A percentile compares a stretch with the other conserved stretches of the same genome.
These are phyloP conservation scores for Vulpes vulpes DNA, from an alignment of 2,113 vertebrate genomes.

Conservation along the genomic window DNA sequence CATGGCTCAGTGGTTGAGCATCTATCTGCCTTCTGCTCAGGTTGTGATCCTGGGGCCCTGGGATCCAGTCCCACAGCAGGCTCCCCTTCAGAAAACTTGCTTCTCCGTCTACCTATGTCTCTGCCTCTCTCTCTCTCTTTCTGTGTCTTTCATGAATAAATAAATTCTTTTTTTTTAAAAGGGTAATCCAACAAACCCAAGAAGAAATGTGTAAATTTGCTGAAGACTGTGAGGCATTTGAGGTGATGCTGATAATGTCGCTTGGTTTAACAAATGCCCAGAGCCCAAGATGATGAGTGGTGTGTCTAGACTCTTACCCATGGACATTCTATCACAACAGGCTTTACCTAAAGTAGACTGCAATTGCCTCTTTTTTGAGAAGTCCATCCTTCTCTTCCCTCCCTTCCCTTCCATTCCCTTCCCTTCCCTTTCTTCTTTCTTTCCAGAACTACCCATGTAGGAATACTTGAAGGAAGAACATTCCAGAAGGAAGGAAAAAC, in stretches of 20 bases:
- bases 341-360: not conserved
- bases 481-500: not conserved
- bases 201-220: not conserved
- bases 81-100: no score
- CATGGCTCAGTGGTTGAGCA: no score
- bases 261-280: not conserved
- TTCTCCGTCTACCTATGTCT: no score
- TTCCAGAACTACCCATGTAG: not conserved
- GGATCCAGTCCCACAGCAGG: no score
- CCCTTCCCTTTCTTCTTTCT: not conserved
- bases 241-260: not conserved
- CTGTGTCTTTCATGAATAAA: no score
- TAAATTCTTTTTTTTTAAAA: no score
- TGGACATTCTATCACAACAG: not conserved
- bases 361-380: not conserved
- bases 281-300: not conserved
- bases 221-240: not conserved
- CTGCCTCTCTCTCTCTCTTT: no score
- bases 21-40: no score
- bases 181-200: no score
- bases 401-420: no score
- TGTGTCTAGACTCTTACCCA: not conserved
- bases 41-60: no score
- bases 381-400: not conserved
- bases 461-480: not conserved